Conservation (phyloP, 2,888 invertebrate genomes). For the Trachelus tabidus region DNA sequence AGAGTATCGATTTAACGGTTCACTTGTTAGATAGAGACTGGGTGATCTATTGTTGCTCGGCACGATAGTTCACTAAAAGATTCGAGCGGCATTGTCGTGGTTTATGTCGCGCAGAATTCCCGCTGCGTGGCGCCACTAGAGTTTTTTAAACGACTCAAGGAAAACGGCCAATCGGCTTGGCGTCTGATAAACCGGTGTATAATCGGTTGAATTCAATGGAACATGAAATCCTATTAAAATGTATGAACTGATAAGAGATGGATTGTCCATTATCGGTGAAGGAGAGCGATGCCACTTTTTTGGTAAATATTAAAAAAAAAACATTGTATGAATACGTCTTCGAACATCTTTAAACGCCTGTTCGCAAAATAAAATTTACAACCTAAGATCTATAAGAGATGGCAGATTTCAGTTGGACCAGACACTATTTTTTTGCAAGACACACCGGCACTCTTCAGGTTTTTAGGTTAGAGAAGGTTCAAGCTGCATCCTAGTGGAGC, state of each 20-base stretch:
- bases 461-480: conserved; percentile 6
- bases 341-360: not conserved
- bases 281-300: not conserved
- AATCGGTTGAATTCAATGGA: not conserved
- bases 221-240: not conserved
- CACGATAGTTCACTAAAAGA: not conserved
- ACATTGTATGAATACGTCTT: not conserved
- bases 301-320: not conserved
- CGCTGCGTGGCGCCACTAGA: not conserved
- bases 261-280: not conserved
- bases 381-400: not conserved
- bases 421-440: not conserved
- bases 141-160: not conserved
- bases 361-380: not conserved
- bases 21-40: not conserved
- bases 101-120: not conserved
- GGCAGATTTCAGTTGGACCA: not conserved
- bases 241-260: not conserved
- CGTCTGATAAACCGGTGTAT: too few relatives aligned
- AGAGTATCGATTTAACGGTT: not conserved
- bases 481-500: conserved; percentile 5
- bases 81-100: not conserved
- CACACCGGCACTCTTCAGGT: not conserved
- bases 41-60: not conserved
- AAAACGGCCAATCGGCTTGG: too few relatives aligned